A percentile compares a stretch with the other conserved stretches of the same genome.
Conservation (phyloP, 2,113 vertebrate genomes). For the Narcine bancroftii region DNA sequence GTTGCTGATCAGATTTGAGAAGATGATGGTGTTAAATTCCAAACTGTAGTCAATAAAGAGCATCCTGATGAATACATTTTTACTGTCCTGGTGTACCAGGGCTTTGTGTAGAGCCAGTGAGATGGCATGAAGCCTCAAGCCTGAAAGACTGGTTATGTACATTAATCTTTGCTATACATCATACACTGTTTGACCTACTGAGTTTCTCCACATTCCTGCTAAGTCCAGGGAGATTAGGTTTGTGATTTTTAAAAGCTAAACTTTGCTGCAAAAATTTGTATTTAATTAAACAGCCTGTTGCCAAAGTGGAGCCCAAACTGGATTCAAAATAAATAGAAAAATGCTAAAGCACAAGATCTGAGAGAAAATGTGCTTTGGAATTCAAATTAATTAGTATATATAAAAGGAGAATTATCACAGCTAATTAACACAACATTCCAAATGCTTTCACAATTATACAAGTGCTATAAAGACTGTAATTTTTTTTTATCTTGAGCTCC, state of each 20-base stretch:
- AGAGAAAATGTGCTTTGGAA: background rate
- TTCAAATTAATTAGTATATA: slow-evolving; percentile 15
- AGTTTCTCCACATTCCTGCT: no score
- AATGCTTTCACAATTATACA: background rate
- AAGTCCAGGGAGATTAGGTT: background rate
- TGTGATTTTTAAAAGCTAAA: background rate
- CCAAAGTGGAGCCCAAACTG: background rate
- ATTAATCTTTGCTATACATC: no score
- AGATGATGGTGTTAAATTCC: no score
- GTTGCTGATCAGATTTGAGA: no score
- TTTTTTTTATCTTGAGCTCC: background rate
- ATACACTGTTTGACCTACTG: no score
- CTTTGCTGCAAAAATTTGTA: background rate
- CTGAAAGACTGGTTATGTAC: no score
- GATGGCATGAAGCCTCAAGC: no score
- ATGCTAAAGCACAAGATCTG: background rate
- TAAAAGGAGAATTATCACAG: background rate
- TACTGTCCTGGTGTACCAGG: no score
- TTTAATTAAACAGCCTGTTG: background rate
- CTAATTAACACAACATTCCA: background rate
- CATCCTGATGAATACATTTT: no score
- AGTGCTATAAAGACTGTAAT: background rate
- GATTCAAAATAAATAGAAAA: background rate
- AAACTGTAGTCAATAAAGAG: no score
- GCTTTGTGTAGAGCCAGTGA: no score